Conservation (phyloP, 2,797 vertebrate genomes). For the Gallirallus australis region DNA sequence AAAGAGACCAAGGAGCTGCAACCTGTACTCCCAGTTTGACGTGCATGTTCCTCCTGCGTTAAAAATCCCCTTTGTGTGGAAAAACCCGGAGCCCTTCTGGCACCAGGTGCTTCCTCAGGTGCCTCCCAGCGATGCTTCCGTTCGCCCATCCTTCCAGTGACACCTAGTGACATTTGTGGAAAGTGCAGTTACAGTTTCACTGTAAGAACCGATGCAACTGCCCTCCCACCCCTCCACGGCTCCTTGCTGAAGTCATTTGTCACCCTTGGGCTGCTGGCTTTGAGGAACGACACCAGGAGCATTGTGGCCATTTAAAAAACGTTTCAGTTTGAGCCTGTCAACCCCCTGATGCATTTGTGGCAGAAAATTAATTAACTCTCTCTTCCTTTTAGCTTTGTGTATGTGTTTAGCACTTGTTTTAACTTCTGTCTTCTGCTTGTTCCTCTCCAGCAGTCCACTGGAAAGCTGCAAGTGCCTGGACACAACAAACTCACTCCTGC, state of each 20-base stretch:
- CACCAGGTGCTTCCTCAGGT: neutral
- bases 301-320: neutral
- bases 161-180: slow-evolving; percentile 71
- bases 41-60: rapidly evolving
- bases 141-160: slow-evolving; percentile 64
- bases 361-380: neutral
- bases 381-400: neutral
- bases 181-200: neutral
- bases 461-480: neutral
- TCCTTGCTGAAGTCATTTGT: rapidly evolving
- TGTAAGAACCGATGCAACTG: rapidly evolving
- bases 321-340: neutral
- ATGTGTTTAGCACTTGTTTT: neutral
- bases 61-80: neutral
- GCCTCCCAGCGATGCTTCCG: rapidly evolving
- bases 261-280: neutral
- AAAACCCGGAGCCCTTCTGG: neutral
- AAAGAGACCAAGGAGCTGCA: neutral
- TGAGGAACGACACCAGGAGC: neutral
- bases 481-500: neutral
- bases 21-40: neutral
- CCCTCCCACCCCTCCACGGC: rapidly evolving
- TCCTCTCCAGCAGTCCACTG: neutral
- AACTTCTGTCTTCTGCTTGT: neutral
- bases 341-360: neutral